Evolutionary conservation across 1,140 invertebrate species (phyloP), one percentile per base, ranked within the genome.

Genomic region (Bathynomus jamesi): DNA sequence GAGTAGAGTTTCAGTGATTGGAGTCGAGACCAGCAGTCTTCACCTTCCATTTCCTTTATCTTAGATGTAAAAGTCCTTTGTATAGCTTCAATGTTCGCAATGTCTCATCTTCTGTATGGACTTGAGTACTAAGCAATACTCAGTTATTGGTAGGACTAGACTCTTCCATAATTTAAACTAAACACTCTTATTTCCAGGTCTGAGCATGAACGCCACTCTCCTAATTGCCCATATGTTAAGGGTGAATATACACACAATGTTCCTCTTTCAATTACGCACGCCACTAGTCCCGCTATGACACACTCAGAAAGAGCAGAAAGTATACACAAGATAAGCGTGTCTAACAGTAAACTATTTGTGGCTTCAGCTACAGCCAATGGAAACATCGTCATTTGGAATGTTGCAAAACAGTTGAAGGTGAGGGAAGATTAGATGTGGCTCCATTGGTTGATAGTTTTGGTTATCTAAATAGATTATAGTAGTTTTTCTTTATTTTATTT

Each of bases 181-280:
- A n/a, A n/a, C n/a, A n/a, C 21, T 28, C 30, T 75, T 46, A 67
- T 74, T 70, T 71, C 69, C 70, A 86, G 93, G 92, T 94, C 94
- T 76, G 94, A 97, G 81, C 94, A 96, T 80, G 94, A 95, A 82
- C 85, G 94, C 8, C 94, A 97, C 83, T 95, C 93, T 24, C 93
- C 94, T 11, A 87, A 88, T 70, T 97, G 94, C 82, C 92, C 93
- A 0, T 96, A 95, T 82, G 91, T 97, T 2, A 90, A 93, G 79
- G 93, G 94, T 24, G 93, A 96, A 81, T 95, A 94, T 78, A 97
- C 94, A 11, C 93, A 95, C 82, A 97, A 97, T 84, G 94, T 96
- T 64, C 93, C 94, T n/a, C 84, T 96, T 40, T 89, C 89, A 72
- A 90, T 94, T 13, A 93, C 91, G 27, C 90, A 93, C 81, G 93